Evolutionary conservation across 2,113 vertebrate species (phyloP).

Genomic region (Archilochus colubris): DNA sequence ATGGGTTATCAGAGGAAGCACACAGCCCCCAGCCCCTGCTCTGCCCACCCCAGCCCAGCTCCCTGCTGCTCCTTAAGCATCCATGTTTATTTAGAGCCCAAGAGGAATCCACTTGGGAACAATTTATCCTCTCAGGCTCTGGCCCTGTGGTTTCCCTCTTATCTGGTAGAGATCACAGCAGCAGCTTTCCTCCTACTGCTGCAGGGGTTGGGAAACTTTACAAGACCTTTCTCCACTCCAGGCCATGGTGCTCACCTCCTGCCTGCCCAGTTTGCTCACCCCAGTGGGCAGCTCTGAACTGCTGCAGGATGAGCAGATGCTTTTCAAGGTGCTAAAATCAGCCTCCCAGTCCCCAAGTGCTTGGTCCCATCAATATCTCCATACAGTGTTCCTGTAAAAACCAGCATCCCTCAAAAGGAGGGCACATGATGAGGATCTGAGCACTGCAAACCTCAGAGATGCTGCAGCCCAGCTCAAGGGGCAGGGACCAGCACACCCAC

Average conservation of each 20-base stretch:
- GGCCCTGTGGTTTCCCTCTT: constrained; percentile 33
- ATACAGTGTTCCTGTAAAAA: neutral
- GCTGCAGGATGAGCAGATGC: neutral
- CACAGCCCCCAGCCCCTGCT: neutral
- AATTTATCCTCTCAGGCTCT: constrained; percentile 30
- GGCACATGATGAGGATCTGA: accelerated
- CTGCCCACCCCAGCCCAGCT: neutral
- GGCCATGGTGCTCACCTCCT: neutral
- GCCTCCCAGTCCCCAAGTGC: neutral
- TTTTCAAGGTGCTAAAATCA: neutral
- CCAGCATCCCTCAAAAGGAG: neutral
- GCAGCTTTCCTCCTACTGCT: neutral
- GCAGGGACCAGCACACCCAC: neutral
- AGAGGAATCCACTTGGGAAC: constrained; percentile 53
- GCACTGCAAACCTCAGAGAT: neutral
- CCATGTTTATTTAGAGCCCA: neutral
- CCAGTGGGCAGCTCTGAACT: neutral
- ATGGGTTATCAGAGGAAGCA: neutral
- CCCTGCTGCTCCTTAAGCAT: neutral
- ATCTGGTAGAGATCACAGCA: constrained; percentile 15
- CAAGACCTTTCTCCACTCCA: neutral
- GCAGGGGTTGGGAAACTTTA: neutral
- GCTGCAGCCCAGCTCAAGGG: neutral
- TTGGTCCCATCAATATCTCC: neutral
- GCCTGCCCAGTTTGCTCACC: neutral